Evolutionary conservation across 2,113 vertebrate genomes (phyloP).

Genomic region (Catharus fuscescens): DNA sequence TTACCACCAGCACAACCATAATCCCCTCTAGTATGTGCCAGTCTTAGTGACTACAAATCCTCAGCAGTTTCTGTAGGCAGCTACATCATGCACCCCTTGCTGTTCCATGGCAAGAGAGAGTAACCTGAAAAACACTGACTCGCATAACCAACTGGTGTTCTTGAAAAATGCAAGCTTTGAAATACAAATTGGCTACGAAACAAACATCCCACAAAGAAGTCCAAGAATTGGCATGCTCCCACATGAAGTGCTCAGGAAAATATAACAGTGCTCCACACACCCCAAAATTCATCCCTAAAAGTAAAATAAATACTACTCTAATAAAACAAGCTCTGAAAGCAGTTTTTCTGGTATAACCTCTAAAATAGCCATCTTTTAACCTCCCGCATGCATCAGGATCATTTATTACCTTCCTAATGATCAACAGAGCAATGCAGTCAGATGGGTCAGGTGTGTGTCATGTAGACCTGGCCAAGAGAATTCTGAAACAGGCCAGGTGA

Average conservation of each 20-base stretch:
- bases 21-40: neutral
- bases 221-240: constrained; percentile 20
- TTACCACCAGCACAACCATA: neutral
- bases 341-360: neutral
- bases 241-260: neutral
- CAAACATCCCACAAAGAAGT: neutral
- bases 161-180: constrained; percentile 18
- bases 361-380: neutral
- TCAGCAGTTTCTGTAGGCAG: neutral
- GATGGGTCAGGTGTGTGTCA: neutral
- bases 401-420: neutral
- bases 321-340: neutral
- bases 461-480: neutral
- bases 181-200: constrained; percentile 14
- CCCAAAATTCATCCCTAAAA: neutral
- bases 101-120: neutral
- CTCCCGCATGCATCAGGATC: neutral
- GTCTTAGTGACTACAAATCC: neutral
- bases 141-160: neutral
- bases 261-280: neutral
- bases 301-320: neutral
- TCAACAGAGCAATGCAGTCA: neutral
- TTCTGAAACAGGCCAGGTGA: neutral
- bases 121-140: constrained; percentile 15
- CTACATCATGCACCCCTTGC: neutral